phyloP scores from a whole-genome alignment of 2,888 invertebrate genomes.

The Dasypolia templi region DNA sequence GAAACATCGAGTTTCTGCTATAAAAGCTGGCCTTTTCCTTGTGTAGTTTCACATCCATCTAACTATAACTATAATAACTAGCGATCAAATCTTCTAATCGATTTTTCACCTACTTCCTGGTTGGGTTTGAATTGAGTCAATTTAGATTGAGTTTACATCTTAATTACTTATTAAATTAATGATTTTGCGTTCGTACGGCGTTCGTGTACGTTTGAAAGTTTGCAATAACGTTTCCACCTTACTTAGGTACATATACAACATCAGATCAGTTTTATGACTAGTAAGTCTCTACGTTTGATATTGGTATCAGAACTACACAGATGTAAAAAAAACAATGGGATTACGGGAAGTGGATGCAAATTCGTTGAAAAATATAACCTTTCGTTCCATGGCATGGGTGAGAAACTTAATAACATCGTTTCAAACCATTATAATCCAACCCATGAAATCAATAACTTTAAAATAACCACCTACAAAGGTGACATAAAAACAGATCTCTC shows the following conservation, averaged over 20 bases:
- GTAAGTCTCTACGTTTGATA: no score
- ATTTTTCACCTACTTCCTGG: background rate
- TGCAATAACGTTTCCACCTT: background rate
- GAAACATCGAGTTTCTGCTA: background rate
- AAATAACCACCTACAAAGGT: constrained; percentile 24
- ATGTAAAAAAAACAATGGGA: no score
- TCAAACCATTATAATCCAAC: no score
- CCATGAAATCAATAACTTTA: constrained; percentile 17
- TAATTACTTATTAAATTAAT: background rate
- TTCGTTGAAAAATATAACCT: background rate
- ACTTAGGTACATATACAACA: background rate
- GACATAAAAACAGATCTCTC: constrained; percentile 37
- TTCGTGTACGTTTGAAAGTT: background rate
- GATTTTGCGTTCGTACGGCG: background rate
- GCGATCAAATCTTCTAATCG: background rate
- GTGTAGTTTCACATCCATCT: constrained; percentile 2
- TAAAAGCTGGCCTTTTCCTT: background rate
- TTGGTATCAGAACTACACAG: no score
- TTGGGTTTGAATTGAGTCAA: no score
- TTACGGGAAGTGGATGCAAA: background rate
- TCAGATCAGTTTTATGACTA: background rate
- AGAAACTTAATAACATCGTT: background rate
- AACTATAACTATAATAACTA: background rate
- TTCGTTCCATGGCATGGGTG: background rate
- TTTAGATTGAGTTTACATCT: background rate